Evolutionary conservation across 2,113 vertebrate species (phyloP).

Genomic region (Lampris megalopsis): DNA sequence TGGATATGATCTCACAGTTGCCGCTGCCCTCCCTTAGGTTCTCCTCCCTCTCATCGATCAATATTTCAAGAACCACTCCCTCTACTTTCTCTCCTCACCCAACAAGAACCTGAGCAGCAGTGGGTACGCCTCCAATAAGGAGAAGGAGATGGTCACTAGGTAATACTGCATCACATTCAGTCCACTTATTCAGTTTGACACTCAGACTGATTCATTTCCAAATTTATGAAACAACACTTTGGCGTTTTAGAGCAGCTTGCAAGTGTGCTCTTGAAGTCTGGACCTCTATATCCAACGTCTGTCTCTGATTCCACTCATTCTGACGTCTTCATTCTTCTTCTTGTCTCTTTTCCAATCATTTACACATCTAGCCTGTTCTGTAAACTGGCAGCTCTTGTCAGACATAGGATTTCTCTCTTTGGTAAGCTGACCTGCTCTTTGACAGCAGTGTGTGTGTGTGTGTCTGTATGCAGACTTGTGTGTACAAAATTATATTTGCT

Average conservation of each 20-base stretch:
- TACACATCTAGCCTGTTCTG: slow-evolving; percentile 92
- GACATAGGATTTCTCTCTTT: slow-evolving; percentile 99
- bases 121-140: slow-evolving; percentile 96
- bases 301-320: slow-evolving; percentile 9
- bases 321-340: slow-evolving; percentile 46
- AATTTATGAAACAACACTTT: not conserved
- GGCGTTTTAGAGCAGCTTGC: not conserved
- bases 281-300: slow-evolving; percentile 23
- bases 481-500: not conserved
- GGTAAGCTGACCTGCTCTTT: slow-evolving; percentile 84
- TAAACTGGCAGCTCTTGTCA: slow-evolving; percentile 99
- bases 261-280: not conserved
- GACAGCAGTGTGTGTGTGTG: slow-evolving; percentile 14
- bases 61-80: slow-evolving; percentile 97
- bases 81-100: slow-evolving; percentile 97
- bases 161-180: slow-evolving; percentile 48
- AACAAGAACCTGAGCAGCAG: slow-evolving; percentile 95
- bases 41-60: slow-evolving; percentile 97
- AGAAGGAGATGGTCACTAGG: slow-evolving; percentile 99
- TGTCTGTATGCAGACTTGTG: not conserved
- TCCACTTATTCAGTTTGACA: not conserved
- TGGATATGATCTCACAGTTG: not conserved
- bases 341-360: slow-evolving; percentile 74
- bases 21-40: slow-evolving; percentile 82
- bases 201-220: not conserved